Percentiles rank a stretch among this genome's conserved stretches.
phyloP scores from a whole-genome alignment of 2,888 invertebrate species.

The Scotopteryx bipunctaria region DNA sequence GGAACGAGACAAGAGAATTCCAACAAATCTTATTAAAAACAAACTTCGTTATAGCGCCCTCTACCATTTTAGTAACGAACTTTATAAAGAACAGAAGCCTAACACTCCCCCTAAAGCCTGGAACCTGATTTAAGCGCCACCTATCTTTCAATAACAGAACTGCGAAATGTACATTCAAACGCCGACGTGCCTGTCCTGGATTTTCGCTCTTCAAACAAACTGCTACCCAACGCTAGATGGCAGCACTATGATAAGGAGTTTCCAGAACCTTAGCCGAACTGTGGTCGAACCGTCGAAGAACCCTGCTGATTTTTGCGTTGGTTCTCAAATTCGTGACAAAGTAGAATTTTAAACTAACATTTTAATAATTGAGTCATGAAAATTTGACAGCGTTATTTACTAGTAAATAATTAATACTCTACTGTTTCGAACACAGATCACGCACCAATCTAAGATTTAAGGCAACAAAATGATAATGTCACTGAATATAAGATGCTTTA shows the following conservation, averaged over 20 bases:
- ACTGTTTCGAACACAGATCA: no score
- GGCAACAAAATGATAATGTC: no score
- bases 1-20: no score
- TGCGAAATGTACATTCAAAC: background rate
- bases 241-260: background rate
- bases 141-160: background rate
- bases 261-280: background rate
- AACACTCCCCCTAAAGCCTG: background rate
- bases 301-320: no score
- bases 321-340: background rate
- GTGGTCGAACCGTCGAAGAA: no score
- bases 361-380: no score
- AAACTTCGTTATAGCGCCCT: slow-evolving; percentile 1
- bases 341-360: no score
- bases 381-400: no score
- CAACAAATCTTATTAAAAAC: background rate
- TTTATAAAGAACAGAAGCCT: background rate
- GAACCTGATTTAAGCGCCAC: background rate
- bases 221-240: slow-evolving; percentile 46
- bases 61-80: background rate
- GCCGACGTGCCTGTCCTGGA: background rate
- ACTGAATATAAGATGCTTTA: no score
- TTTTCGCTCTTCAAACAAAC: background rate
- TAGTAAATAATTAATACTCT: no score
- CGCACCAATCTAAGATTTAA: no score